phyloP scores from a whole-genome alignment of 2,113 vertebrate genomes.

The Oryzias javanicus region DNA sequence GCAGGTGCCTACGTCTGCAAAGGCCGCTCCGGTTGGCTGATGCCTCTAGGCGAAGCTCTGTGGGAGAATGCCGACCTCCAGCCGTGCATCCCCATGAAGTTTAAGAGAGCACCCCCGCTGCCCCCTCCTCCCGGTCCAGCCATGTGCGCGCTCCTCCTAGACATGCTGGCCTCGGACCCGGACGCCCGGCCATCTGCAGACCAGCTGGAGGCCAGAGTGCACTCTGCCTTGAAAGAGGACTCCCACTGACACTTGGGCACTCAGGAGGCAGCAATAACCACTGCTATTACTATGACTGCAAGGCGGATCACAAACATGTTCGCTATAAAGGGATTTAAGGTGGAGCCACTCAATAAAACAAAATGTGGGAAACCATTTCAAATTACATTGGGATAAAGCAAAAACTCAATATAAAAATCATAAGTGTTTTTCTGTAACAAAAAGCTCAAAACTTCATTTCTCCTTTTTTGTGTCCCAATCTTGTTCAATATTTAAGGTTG shows the following conservation, averaged over 20 bases:
- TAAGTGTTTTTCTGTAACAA: no score
- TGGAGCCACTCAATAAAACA: no score
- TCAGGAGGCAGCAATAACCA: slow-evolving; percentile 11
- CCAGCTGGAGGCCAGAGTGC: slow-evolving; percentile 88
- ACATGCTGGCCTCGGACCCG: slow-evolving; percentile 93
- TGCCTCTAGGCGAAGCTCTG: slow-evolving; percentile 92
- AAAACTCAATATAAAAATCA: no score
- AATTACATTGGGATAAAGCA: no score
- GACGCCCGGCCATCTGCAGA: slow-evolving; percentile 87
- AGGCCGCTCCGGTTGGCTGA: slow-evolving; percentile 82
- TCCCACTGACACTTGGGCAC: slow-evolving; percentile 44
- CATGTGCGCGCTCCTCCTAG: slow-evolving; percentile 86
- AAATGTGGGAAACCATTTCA: no score
- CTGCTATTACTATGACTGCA: background rate
- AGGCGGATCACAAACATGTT: no score
- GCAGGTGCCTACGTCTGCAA: slow-evolving; percentile 84
- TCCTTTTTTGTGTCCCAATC: no score
- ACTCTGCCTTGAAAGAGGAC: slow-evolving; percentile 74
- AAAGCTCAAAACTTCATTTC: no score
- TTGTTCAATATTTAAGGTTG: no score
- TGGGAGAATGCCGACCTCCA: slow-evolving; percentile 93
- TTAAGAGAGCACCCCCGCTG: slow-evolving; percentile 84
- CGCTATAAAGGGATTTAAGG: no score
- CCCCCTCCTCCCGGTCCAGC: slow-evolving; percentile 77
- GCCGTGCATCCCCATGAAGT: slow-evolving; percentile 92